Percentiles rank a stretch among this genome's conserved stretches.
Evolutionary conservation across 2,113 vertebrate species (phyloP).

Genomic region (Corydoras maculifer): DNA sequence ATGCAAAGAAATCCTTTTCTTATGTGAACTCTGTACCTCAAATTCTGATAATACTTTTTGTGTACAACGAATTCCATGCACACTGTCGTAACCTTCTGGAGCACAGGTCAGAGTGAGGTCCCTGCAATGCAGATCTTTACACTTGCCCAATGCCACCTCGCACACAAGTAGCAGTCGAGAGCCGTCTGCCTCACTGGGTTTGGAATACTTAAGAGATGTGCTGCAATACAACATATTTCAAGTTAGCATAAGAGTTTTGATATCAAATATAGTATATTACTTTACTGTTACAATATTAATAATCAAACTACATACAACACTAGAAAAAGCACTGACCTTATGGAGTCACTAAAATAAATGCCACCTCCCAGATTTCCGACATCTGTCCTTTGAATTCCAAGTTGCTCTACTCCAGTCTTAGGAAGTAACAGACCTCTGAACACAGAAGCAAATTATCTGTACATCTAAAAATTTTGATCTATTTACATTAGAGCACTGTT

Average conservation of each 20-base stretch:
- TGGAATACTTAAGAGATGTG: conserved; percentile 72
- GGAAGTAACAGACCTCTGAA: conserved; percentile 77
- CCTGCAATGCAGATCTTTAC: conserved; percentile 53
- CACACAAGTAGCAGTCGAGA: conserved; percentile 70
- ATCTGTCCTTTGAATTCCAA: conserved; percentile 75
- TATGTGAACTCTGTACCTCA: conserved; percentile 57
- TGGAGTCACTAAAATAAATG: conserved; percentile 77
- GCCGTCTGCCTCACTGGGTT: conserved; percentile 61
- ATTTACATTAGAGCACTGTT: too few species aligned
- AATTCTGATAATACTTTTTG: conserved; percentile 60
- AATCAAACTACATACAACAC: neutral
- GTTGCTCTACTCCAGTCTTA: conserved; percentile 67
- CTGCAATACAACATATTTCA: conserved; percentile 49
- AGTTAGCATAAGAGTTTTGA: neutral
- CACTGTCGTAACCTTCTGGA: conserved; percentile 69
- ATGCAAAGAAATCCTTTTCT: neutral
- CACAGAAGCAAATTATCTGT: neutral
- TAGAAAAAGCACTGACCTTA: conserved; percentile 61
- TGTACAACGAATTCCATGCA: conserved; percentile 61
- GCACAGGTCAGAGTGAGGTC: conserved; percentile 61
- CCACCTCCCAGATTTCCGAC: conserved; percentile 77
- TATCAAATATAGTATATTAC: neutral
- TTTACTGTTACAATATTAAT: neutral
- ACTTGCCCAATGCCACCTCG: conserved; percentile 73
- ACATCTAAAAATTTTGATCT: too few species aligned